These are phyloP conservation scores for Gryon sp. DNA, from an alignment of 1,140 invertebrate species.

Conservation along the genomic window DNA sequence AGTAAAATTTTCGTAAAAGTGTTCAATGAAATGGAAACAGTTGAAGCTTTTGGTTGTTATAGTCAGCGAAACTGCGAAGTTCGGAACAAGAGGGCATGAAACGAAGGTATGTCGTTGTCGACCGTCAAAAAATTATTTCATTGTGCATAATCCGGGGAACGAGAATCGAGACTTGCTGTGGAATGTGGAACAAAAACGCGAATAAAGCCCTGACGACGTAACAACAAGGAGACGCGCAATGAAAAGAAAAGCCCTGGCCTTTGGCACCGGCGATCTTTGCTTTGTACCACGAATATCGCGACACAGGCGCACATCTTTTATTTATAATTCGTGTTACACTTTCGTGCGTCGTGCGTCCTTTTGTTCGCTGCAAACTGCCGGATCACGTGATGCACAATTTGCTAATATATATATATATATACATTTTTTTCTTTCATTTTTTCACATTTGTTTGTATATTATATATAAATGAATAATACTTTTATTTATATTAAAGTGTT, in stretches of 20 bases:
- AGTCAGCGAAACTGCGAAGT: not conserved
- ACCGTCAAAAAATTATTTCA: conserved; percentile 47
- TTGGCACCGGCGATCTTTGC: conserved; percentile 46
- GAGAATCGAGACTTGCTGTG: not conserved
- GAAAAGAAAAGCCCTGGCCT: conserved; percentile 54
- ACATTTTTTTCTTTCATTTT: not conserved
- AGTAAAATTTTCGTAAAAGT: conserved; percentile 13
- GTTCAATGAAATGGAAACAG: conserved; percentile 13
- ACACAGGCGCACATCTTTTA: conserved; percentile 48
- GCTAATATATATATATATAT: not conserved
- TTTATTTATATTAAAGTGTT: too few relatives aligned
- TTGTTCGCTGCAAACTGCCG: not conserved
- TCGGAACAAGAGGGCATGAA: too few relatives aligned
- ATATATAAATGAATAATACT: too few relatives aligned
- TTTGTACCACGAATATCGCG: conserved; percentile 38
- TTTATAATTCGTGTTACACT: conserved; percentile 54
- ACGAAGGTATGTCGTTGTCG: not conserved
- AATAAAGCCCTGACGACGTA: conserved; percentile 27
- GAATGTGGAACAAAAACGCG: conserved; percentile 25
- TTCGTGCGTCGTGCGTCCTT: conserved; percentile 28
- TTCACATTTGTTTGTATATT: too few relatives aligned
- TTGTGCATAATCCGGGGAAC: conserved; percentile 25
- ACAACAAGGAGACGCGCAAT: conserved; percentile 33
- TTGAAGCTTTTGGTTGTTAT: not conserved
- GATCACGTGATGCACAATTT: not conserved